Conservation (phyloP, 2,888 invertebrate genomes). For the Odontocerum albicorne region DNA sequence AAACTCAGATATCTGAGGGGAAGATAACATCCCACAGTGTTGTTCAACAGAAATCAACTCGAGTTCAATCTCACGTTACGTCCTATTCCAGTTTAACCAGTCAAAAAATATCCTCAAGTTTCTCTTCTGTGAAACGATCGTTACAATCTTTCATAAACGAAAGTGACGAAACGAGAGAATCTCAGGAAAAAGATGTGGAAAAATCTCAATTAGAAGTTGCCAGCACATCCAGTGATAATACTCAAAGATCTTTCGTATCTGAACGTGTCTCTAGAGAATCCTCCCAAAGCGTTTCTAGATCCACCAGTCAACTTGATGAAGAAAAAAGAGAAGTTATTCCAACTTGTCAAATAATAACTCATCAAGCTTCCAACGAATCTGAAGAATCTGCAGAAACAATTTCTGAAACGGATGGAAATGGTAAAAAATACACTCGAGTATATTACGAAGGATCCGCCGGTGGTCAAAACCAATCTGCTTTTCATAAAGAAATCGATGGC, state of each 20-base stretch:
- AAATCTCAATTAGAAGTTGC: constrained; percentile 25
- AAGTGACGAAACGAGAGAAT: constrained; percentile 23
- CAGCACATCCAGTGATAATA: constrained; percentile 9
- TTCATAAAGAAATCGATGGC: constrained; percentile 45
- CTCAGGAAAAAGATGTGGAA: constrained; percentile 11
- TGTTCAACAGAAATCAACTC: constrained; percentile 34
- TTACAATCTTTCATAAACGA: constrained; percentile 33
- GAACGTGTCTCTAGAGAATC: constrained; percentile 12
- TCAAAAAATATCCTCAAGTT: constrained; percentile 26
- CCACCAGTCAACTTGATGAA: constrained; percentile 26
- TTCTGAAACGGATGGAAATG: constrained; percentile 39
- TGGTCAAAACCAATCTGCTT: constrained; percentile 42
- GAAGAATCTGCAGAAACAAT: constrained; percentile 54
- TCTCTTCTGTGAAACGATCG: constrained; percentile 32
- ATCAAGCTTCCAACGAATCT: constrained; percentile 60
- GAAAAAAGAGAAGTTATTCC: constrained; percentile 39
- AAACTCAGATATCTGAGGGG: constrained; percentile 27
- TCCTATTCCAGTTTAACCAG: constrained; percentile 33
- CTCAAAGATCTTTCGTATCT: constrained; percentile 7
- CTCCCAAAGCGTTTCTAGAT: constrained; percentile 18
- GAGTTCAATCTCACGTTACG: constrained; percentile 32
- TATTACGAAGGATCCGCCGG: constrained; percentile 42
- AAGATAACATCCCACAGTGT: constrained; percentile 35
- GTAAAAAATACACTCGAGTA: constrained; percentile 38
- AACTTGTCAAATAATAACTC: constrained; percentile 50